Percentiles rank a stretch among this genome's conserved stretches.
These are phyloP conservation scores for Salvelinus namaycush DNA, from an alignment of 2,113 vertebrate genomes.

Conservation along the genomic window DNA sequence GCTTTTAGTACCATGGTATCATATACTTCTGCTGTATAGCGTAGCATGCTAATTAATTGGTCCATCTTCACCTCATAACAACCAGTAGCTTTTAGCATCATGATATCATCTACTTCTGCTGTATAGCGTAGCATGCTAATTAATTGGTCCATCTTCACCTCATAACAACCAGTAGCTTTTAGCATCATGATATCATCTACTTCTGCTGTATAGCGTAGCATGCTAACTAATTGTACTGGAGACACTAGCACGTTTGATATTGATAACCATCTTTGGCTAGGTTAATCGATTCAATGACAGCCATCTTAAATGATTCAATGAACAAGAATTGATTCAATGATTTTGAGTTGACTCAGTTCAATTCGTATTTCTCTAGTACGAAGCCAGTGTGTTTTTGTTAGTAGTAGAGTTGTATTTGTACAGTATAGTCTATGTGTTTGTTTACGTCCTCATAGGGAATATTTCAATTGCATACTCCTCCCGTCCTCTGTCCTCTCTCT, in stretches of 20 bases:
- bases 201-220: background rate
- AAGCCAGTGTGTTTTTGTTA: background rate
- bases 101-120: no score
- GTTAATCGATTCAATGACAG: no score
- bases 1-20: no score
- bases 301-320: no score
- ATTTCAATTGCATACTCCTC: no score
- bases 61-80: no score
- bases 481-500: no score
- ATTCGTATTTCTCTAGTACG: no score
- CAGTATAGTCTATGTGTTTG: conserved; percentile 21
- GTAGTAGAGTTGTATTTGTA: conserved; percentile 47
- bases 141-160: background rate
- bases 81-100: no score
- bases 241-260: background rate
- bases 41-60: background rate
- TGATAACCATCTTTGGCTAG: no score
- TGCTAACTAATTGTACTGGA: background rate
- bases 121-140: background rate
- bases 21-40: background rate
- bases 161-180: background rate
- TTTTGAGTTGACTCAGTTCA: no score
- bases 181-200: background rate
- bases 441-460: conserved; percentile 46
- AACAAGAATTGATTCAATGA: no score